A percentile compares a stretch with the other conserved stretches of the same genome.
These are phyloP conservation scores for Glaucomys volans DNA, from an alignment of 2,113 vertebrate species.

Conservation along the genomic window DNA sequence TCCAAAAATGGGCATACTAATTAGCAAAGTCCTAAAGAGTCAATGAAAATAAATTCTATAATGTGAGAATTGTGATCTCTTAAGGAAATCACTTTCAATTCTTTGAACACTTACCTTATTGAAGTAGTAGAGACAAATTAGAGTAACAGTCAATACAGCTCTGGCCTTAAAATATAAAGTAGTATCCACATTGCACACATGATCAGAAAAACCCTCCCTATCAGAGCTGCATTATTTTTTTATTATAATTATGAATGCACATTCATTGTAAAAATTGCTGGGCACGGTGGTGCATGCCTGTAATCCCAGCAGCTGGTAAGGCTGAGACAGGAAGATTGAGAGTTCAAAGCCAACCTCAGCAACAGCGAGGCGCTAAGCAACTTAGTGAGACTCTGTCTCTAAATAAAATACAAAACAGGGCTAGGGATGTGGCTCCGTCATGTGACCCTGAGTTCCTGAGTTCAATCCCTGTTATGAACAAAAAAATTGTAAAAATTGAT, in stretches of 20 bases:
- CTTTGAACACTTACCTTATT: not conserved
- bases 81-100: not conserved
- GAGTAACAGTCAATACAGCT: not conserved
- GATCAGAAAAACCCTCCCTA: not conserved
- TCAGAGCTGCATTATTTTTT: not conserved
- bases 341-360: too few species aligned
- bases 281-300: too few species aligned
- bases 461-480: too few species aligned
- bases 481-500: not conserved
- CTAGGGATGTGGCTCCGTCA: too few species aligned
- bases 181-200: not conserved
- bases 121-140: not conserved
- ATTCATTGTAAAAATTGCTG: not conserved
- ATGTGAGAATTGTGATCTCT: not conserved
- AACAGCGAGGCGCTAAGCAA: too few species aligned
- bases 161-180: not conserved
- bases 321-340: too few species aligned
- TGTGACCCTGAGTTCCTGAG: too few species aligned
- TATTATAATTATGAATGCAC: too few species aligned
- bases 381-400: too few species aligned
- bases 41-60: not conserved
- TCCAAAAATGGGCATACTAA: not conserved
- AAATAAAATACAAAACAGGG: too few species aligned
- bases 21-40: not conserved
- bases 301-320: too few species aligned